These are phyloP conservation scores for Diorhabda carinulata DNA, from an alignment of 1,140 invertebrate species.

Conservation along the genomic window DNA sequence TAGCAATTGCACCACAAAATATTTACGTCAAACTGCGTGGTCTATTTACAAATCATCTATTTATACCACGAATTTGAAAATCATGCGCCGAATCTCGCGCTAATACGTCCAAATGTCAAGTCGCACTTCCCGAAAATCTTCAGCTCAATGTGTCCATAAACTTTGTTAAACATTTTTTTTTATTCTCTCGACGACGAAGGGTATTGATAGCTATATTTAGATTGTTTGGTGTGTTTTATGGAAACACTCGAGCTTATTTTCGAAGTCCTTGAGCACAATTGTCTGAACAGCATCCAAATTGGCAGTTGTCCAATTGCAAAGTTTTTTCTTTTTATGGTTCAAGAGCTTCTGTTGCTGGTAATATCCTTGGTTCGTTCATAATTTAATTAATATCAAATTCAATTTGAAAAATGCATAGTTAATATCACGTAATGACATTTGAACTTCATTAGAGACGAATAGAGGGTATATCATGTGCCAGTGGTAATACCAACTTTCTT, in stretches of 20 bases:
- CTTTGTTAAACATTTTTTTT: background rate
- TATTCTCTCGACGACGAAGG: background rate
- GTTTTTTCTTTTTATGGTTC: slow-evolving; percentile 15
- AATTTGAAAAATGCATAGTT: no score
- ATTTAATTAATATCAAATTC: no score
- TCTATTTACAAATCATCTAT: slow-evolving; percentile 20
- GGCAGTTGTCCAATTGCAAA: slow-evolving; percentile 21
- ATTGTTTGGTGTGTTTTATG: slow-evolving; percentile 2
- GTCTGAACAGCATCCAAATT: slow-evolving; percentile 6
- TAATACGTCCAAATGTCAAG: slow-evolving; percentile 16
- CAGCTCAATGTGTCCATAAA: background rate
- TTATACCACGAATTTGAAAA: slow-evolving; percentile 20
- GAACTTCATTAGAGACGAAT: no score
- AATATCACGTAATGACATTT: no score
- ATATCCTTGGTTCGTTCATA: no score
- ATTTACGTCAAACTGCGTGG: slow-evolving; percentile 19
- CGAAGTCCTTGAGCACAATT: background rate
- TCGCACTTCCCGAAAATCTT: background rate
- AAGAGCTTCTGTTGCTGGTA: background rate
- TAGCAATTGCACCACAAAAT: slow-evolving; percentile 6
- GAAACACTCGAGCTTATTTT: slow-evolving; percentile 1
- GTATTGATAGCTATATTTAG: background rate
- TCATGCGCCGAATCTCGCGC: slow-evolving; percentile 9
- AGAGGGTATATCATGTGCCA: no score
- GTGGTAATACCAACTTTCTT: no score